Percentiles rank a stretch among this genome's conserved stretches.
Evolutionary conservation across 2,888 invertebrate species (phyloP).

Genomic region (Apamea anceps): DNA sequence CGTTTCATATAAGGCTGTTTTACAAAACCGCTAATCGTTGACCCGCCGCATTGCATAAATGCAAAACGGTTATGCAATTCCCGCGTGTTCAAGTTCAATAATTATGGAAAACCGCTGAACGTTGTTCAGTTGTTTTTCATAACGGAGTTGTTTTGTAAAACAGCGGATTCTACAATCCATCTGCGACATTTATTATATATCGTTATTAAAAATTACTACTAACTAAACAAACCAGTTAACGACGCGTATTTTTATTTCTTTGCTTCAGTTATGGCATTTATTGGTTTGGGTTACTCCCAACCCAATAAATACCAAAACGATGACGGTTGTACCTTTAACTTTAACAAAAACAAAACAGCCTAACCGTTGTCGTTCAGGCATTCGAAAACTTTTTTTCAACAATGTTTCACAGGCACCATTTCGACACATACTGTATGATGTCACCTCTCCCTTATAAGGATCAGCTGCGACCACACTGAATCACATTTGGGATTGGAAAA

Average conservation of each 20-base stretch:
- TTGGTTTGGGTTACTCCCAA: too few relatives aligned
- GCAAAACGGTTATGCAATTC: too few relatives aligned
- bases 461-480: slow-evolving; percentile 56
- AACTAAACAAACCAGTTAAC: neutral
- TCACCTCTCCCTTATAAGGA: slow-evolving; percentile 66
- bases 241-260: neutral
- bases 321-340: neutral
- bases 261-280: neutral
- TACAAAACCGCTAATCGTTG: too few relatives aligned
- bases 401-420: slow-evolving; percentile 34
- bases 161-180: too few relatives aligned
- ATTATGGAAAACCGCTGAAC: too few relatives aligned
- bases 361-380: slow-evolving; percentile 4
- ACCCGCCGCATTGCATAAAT: too few relatives aligned
- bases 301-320: neutral
- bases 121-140: too few relatives aligned
- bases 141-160: too few relatives aligned
- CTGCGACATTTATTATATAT: neutral
- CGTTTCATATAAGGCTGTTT: too few relatives aligned
- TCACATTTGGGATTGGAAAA: slow-evolving; percentile 67
- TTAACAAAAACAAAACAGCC: slow-evolving; percentile 2
- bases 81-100: too few relatives aligned
- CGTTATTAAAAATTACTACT: neutral
- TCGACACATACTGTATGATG: slow-evolving; percentile 61
- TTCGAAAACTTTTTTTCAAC: slow-evolving; percentile 21